Evolutionary conservation across 2,888 invertebrate genomes (phyloP).

Genomic region (Allophyes oxyacanthae): DNA sequence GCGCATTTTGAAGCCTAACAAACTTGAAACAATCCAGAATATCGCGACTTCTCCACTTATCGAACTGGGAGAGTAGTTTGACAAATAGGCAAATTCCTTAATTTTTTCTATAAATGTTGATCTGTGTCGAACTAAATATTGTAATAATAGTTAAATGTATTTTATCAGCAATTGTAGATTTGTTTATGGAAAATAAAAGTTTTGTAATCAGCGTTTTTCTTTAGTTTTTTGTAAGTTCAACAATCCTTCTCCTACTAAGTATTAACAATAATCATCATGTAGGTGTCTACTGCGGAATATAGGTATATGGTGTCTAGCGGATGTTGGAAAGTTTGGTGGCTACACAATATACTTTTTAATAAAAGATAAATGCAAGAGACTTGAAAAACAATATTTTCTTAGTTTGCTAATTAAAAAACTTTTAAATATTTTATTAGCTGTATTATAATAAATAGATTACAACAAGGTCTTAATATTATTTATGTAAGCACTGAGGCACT

Average conservation of each 20-base stretch:
- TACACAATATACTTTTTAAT: no score
- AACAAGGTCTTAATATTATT: no score
- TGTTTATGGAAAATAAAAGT: slow-evolving; percentile 70
- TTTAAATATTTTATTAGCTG: no score
- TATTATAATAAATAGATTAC: no score
- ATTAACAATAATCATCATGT: no score
- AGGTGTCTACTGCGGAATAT: no score
- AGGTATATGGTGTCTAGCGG: no score
- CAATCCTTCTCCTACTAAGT: background rate
- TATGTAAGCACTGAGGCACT: no score
- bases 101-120: slow-evolving; percentile 56
- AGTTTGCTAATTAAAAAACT: no score
- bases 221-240: slow-evolving; percentile 42
- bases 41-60: slow-evolving; percentile 7
- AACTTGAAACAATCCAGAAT: slow-evolving; percentile 14
- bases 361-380: no score
- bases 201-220: slow-evolving; percentile 65
- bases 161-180: slow-evolving; percentile 62
- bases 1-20: slow-evolving; percentile 12
- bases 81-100: slow-evolving; percentile 38
- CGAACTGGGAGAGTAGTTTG: slow-evolving; percentile 1
- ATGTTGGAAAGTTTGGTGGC: no score
- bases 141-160: slow-evolving; percentile 38
- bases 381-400: no score
- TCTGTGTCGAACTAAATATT: slow-evolving; percentile 37